Base-by-base conservation (phyloP, 2,888 invertebrate species). In the Thalpophila matura region DNA sequence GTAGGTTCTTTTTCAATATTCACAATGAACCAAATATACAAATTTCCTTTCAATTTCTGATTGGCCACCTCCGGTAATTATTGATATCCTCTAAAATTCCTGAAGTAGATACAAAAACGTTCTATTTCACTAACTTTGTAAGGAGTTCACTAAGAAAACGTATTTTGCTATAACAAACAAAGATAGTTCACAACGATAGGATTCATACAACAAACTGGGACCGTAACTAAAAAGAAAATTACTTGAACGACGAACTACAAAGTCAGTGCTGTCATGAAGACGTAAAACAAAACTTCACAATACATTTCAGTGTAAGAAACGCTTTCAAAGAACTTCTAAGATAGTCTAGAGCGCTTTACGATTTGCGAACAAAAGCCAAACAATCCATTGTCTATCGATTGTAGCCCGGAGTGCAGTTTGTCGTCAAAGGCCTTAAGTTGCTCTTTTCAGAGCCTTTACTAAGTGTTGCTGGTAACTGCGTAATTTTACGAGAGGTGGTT, bases 301-400 rank as follows among this genome's bases (percentile, higher is more conserved):
- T 86, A 85, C 85, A 84, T 87, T 88, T 85, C 83, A 87, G 80
- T 79, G 85, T 82, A 86, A 84, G 84, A 84, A 84, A 86, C 82
- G 79, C 83, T 86, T 83, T 87, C 89, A 89, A 91, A 91, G 89
- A 88, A 89, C 82, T 88, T 77, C 79, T 85, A 85, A 89, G 87
- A 86, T 85, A 85, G 83, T 83, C 76, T 68, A 69, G 74, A 87
- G 87, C 84, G 85, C 86, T 92, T 88, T 90, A 89, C 89, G 89
- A 90, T 91, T 89, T 89, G 85, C 82, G 87, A 91, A 92, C 91
- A 92, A 92, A 92, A 89, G 89, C 85, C 87, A 91, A 92, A 91
- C 91, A 91, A 89, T 91, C 89, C 87, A 90, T 92, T 92, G 92
- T 92, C 89, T 91, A 92, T 91, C 87, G 92, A 90, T 89, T 91